Conservation (phyloP, 2,113 vertebrate genomes). For the Thalassoma bifasciatum region DNA sequence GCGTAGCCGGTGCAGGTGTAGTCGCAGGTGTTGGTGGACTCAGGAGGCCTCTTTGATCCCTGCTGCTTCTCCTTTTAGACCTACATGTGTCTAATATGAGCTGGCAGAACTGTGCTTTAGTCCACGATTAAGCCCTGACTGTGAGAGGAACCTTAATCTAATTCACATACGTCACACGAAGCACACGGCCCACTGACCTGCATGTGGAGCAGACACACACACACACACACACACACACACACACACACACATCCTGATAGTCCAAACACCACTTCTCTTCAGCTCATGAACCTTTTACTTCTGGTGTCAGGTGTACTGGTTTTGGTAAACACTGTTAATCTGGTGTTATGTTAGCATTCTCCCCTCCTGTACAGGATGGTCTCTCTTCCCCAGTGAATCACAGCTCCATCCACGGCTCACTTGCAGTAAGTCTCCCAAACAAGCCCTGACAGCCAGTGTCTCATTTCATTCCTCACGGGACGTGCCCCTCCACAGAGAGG, state of each 20-base stretch:
- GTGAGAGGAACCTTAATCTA: slow-evolving; percentile 55
- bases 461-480: slow-evolving; percentile 72
- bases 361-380: background rate
- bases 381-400: slow-evolving; percentile 18
- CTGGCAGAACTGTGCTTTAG: slow-evolving; percentile 60
- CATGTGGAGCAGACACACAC: slow-evolving; percentile 26
- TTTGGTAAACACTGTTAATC: background rate
- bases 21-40: slow-evolving; percentile 31
- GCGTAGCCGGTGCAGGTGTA: background rate
- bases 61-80: slow-evolving; percentile 3
- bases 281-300: background rate
- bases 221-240: slow-evolving; percentile 4
- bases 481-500: slow-evolving; percentile 66
- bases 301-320: background rate
- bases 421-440: slow-evolving; percentile 61
- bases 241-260: too few relatives aligned
- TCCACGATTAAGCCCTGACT: slow-evolving; percentile 59
- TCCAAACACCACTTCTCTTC: background rate
- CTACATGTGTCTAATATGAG: slow-evolving; percentile 69
- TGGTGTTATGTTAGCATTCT: background rate
- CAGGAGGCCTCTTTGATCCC: slow-evolving; percentile 9
- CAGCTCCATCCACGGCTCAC: slow-evolving; percentile 29
- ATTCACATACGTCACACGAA: slow-evolving; percentile 46
- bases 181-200: slow-evolving; percentile 60
- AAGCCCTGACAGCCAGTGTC: slow-evolving; percentile 68